Percentiles rank a stretch among this genome's conserved stretches.
Conservation (phyloP, 2,888 invertebrate genomes). For the Ophonus ardosiacus region DNA sequence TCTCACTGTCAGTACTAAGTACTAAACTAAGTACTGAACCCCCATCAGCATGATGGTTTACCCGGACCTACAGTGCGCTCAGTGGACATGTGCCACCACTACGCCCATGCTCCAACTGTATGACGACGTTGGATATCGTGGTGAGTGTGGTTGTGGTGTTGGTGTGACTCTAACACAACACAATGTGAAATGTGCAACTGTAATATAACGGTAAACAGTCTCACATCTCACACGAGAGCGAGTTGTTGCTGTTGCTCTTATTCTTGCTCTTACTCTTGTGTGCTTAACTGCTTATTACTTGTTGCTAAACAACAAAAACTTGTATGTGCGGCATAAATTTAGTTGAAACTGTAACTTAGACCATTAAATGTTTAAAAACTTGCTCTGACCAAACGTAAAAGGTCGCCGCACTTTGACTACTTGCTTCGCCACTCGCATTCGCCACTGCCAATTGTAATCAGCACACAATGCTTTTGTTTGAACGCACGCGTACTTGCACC, state of each 20-base stretch:
- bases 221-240: background rate
- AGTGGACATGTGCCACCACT: constrained; percentile 77
- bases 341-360: constrained; percentile 72
- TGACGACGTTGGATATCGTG: constrained; percentile 82
- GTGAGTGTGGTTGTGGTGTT: constrained; percentile 74
- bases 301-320: constrained; percentile 74
- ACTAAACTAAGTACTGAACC: constrained; percentile 62
- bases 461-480: constrained; percentile 71
- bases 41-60: constrained; percentile 78
- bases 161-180: constrained; percentile 21
- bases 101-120: constrained; percentile 82
- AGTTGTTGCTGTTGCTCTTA: background rate
- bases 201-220: constrained; percentile 54
- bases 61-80: constrained; percentile 80
- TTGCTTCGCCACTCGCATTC: constrained; percentile 41
- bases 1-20: constrained; percentile 68
- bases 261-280: constrained; percentile 65
- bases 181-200: constrained; percentile 53
- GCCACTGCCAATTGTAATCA: constrained; percentile 69
- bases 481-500: constrained; percentile 58
- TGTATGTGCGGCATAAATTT: constrained; percentile 72
- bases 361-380: constrained; percentile 75
- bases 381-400: constrained; percentile 72
- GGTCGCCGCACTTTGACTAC: constrained; percentile 68
- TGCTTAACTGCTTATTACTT: constrained; percentile 70